phyloP scores from a whole-genome alignment of 2,888 invertebrate species.

The Endotricha flammealis region DNA sequence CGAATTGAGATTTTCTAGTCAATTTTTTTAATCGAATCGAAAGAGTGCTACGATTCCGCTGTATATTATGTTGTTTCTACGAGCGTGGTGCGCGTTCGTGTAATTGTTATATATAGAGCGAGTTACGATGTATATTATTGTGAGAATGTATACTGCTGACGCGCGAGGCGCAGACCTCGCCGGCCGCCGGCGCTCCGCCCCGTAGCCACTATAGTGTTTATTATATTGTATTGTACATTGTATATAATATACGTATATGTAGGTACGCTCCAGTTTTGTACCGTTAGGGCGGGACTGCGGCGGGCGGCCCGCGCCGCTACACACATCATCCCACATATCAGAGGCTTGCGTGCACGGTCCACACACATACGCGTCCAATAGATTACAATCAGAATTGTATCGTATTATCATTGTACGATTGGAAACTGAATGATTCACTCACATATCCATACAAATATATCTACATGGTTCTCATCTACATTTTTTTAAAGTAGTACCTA shows the following conservation, averaged over 20 bases:
- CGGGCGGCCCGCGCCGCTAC: constrained; percentile 60
- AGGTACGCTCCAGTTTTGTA: constrained; percentile 67
- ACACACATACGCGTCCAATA: no score
- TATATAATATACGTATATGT: constrained; percentile 71
- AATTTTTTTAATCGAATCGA: constrained; percentile 72
- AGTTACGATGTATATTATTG: constrained; percentile 73
- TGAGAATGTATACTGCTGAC: constrained; percentile 68
- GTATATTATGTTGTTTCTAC: constrained; percentile 69
- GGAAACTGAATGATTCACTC: neutral
- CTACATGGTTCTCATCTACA: no score
- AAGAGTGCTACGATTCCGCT: constrained; percentile 72
- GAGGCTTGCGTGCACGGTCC: constrained; percentile 62
- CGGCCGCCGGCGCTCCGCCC: constrained; percentile 56
- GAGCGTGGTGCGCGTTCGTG: constrained; percentile 67
- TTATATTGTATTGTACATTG: constrained; percentile 72
- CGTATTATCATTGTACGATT: no score
- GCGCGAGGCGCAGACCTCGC: constrained; percentile 51
- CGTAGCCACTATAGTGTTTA: constrained; percentile 61
- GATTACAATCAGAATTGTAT: no score
- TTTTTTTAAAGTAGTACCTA: neutral
- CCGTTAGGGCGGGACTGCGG: constrained; percentile 52
- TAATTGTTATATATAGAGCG: constrained; percentile 73
- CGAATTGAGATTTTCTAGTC: constrained; percentile 76
- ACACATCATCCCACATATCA: constrained; percentile 77
- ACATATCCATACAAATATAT: neutral